These are phyloP conservation scores for Strigamia crassipes DNA, from an alignment of 2,888 invertebrate genomes.

Conservation along the genomic window DNA sequence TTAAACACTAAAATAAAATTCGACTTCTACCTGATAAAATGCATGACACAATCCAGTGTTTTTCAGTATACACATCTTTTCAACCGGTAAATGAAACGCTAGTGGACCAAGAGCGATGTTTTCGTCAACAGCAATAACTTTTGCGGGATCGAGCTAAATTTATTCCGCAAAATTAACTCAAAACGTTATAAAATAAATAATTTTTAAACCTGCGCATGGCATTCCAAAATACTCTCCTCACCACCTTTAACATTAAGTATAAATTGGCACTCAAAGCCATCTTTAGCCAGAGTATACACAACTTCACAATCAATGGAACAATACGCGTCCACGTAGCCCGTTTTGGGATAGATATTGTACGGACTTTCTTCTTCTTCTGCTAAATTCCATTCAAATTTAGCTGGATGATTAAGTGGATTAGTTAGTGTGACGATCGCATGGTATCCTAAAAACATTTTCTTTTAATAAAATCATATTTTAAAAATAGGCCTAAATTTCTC, in stretches of 20 bases:
- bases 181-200: background rate
- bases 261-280: background rate
- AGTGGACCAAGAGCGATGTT: background rate
- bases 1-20: background rate
- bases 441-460: background rate
- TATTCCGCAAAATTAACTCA: background rate
- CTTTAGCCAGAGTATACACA: background rate
- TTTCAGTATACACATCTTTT: background rate
- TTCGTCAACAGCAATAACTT: background rate
- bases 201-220: background rate
- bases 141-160: background rate
- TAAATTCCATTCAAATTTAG: background rate
- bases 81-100: background rate
- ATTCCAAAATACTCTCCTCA: background rate
- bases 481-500: background rate
- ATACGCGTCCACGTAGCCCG: background rate
- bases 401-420: constrained; percentile 28
- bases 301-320: constrained; percentile 12
- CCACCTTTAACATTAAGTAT: background rate
- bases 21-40: background rate
- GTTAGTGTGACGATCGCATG: background rate
- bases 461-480: background rate
- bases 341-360: background rate
- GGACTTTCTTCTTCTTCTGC: background rate
- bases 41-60: background rate